Percentiles rank a stretch among this genome's conserved stretches.
phyloP scores from a whole-genome alignment of 2,888 invertebrate species.

The Lobophora halterata region DNA sequence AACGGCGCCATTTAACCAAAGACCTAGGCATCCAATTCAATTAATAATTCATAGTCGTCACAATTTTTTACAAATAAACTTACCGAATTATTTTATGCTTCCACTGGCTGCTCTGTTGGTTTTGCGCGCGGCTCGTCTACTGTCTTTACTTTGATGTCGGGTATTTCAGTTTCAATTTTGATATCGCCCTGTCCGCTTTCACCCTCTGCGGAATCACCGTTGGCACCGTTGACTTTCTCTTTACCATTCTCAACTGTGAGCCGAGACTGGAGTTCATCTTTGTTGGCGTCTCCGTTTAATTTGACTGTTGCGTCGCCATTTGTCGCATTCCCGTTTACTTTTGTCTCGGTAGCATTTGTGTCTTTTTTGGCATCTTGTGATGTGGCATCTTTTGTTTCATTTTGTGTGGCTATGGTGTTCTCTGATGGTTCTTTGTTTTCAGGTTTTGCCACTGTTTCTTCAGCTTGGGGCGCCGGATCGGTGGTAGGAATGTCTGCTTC shows the following conservation, averaged over 20 bases:
- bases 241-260: constrained; percentile 63
- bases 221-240: constrained; percentile 49
- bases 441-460: constrained; percentile 26
- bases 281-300: constrained; percentile 58
- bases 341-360: constrained; percentile 44
- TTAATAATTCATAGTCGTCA: not conserved
- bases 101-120: constrained; percentile 74
- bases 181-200: constrained; percentile 65
- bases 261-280: constrained; percentile 57
- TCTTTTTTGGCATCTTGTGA: constrained; percentile 38
- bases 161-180: constrained; percentile 49
- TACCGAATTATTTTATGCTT: constrained; percentile 71
- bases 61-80: constrained; percentile 32
- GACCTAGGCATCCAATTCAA: too few relatives aligned
- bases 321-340: constrained; percentile 64
- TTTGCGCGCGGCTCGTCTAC: constrained; percentile 68
- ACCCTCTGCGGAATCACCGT: constrained; percentile 43
- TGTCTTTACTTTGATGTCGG: constrained; percentile 80
- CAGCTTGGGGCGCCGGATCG: constrained; percentile 14
- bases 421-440: constrained; percentile 32
- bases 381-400: constrained; percentile 27
- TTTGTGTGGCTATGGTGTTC: constrained; percentile 6
- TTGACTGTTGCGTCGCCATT: constrained; percentile 54
- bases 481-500: constrained; percentile 28
- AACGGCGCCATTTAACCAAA: too few relatives aligned